These are phyloP conservation scores for Ectemnius continuus DNA, from an alignment of 2,888 invertebrate genomes.

Conservation along the genomic window DNA sequence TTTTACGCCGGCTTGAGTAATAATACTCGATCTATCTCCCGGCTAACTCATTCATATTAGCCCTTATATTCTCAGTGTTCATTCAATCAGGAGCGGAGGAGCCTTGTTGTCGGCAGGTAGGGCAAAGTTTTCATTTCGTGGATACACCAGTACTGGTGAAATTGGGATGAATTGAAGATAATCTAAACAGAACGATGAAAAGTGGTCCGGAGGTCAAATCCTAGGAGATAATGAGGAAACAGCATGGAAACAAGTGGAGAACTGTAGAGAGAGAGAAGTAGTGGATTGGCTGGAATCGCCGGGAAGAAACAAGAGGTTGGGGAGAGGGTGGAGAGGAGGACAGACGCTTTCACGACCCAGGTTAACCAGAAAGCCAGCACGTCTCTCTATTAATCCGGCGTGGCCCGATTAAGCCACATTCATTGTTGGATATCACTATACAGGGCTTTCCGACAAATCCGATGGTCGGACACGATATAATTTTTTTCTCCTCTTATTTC, in stretches of 20 bases:
- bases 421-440: slow-evolving; percentile 40
- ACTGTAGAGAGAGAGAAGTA: not conserved
- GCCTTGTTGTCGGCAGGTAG: not conserved
- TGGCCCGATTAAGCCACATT: slow-evolving; percentile 41
- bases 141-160: not conserved
- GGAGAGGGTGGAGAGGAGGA: slow-evolving; percentile 4
- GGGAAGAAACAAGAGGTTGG: not conserved
- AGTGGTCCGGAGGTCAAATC: not conserved
- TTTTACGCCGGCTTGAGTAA: not conserved
- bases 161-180: too few relatives aligned
- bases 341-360: slow-evolving; percentile 28
- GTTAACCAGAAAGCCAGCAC: slow-evolving; percentile 39
- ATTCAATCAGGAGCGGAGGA: too few relatives aligned
- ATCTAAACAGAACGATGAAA: too few relatives aligned
- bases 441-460: slow-evolving; percentile 25
- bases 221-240: not conserved
- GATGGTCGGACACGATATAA: slow-evolving; percentile 52
- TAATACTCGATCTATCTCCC: not conserved
- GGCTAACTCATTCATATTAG: too few relatives aligned
- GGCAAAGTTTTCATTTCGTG: not conserved
- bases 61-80: too few relatives aligned
- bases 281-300: not conserved
- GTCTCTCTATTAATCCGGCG: slow-evolving; percentile 39
- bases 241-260: not conserved
- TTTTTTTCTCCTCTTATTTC: slow-evolving; percentile 31